Base-by-base conservation (phyloP, 2,888 invertebrate species). In the Neoaliturus tenellus region DNA sequence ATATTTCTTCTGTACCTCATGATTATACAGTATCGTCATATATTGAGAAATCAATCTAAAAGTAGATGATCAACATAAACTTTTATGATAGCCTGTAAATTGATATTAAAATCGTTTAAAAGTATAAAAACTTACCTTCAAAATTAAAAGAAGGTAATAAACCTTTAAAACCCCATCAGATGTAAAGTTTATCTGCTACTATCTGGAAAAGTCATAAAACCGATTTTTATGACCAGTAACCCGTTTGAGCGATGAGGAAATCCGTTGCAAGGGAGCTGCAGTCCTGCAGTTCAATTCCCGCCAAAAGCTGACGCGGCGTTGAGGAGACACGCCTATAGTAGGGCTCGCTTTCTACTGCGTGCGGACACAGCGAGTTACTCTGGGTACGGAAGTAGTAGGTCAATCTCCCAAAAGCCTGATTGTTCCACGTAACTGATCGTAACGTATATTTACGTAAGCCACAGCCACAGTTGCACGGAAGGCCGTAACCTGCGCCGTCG, bases 381-480 rank as follows among this genome's bases (percentile, higher is more conserved):
- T 20, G 58, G 4, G 31, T 31, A 62, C 62, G 62, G 62, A 62
- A 62, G 62, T 62, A 62, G 28, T 62, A 62, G 62, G 28, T 62
- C 62, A 31, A 28, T 31, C 62, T 62, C 28, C 62, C 62, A 62
- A 62, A 62, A 55, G 31, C 62, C 31, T 17, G 62, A 12, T 62
- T 28, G 62, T 62, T 62, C 28, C 31, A 5, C 62, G 62, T 62
- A 62, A 62, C 62, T 20, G 62, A 28, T 62, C 28, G 31, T 31
- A 62, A 62, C 31, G 58, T 58, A 25, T 25, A 58, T 58, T 58
- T 58, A 58, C 58, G 62, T 62, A 62, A 62, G 62, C 20, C 55
- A n/a, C 25, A 8, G 10, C 5, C 6, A 5, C 31, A 28, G 62
- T 62, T 28, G 28, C 62, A 20, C 51, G 51, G 44, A 17, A 44